Base-by-base conservation (phyloP, 1,140 invertebrate genomes). In the Diorhabda elongata region DNA sequence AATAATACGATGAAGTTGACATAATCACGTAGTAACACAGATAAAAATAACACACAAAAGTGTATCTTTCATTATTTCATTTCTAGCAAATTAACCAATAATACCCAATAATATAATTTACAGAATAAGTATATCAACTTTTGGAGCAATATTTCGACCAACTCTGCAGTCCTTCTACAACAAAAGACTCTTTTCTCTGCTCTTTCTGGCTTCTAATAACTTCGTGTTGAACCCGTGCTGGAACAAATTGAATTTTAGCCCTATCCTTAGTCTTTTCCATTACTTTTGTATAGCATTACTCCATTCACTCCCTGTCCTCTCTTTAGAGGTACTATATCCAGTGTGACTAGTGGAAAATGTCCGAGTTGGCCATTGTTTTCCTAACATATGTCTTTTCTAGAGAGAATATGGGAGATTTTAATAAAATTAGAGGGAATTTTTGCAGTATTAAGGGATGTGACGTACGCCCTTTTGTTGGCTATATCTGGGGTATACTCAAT, bases 261-360 rank as follows among this genome's bases (percentile, higher is more conserved):
- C 59, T 42, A 61, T 61, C 42, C 59, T 61, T 61, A 43, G 26
- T 61, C 59, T 61, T 43, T 43, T 41, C 59, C 59, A 61, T 61
- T 61, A 61, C 59, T 61, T 61, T 61, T 61, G 59, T 61, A 61
- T 61, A 61, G 42, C 59, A 61, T 61, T 61, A 61, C 59, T 43
- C 59, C 42, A 61, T 42, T 41, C 59, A 42, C 42, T 42, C 59
- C 42, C 42, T 41, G 59, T 9, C 26, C 9, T 43, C 11, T 42
- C 42, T 43, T 4, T 61, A 52, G 6, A 52, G 47, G 47, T 52
- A n/a, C 47, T 52, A 52, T n/a, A 52, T n/a, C 47, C 47, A 52
- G 47, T 52, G 47, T 52, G 6, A 52, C 47, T 52, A n/a, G 47
- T 52, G 47, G 47, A 52, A 52, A 52, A 52, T 52, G 47, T n/a